phyloP scores from a whole-genome alignment of 2,888 invertebrate genomes.

The Agrochola lota region DNA sequence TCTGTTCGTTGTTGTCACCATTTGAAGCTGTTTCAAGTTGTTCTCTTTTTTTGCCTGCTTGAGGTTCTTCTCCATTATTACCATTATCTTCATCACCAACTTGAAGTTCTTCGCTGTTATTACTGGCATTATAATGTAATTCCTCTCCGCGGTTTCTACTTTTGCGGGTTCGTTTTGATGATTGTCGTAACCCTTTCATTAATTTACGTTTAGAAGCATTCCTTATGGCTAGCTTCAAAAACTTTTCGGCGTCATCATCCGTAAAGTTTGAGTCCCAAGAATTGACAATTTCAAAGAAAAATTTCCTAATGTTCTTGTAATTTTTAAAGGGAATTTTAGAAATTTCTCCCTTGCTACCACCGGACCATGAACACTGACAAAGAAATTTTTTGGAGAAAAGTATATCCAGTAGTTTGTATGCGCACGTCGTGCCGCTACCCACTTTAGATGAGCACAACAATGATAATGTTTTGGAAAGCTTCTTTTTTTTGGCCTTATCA shows the following conservation, averaged over 20 bases:
- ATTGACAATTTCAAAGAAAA: constrained; percentile 34
- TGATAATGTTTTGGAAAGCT: constrained; percentile 19
- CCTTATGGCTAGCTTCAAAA: constrained; percentile 24
- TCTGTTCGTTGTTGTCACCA: constrained; percentile 28
- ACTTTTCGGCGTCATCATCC: constrained; percentile 24
- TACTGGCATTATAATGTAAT: constrained; percentile 24
- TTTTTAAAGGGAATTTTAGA: constrained; percentile 35
- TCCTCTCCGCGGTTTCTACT: constrained; percentile 22
- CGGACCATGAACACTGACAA: constrained; percentile 40
- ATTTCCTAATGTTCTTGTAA: constrained; percentile 17
- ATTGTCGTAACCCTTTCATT: constrained; percentile 38
- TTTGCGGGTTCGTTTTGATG: constrained; percentile 27
- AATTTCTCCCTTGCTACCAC: constrained; percentile 36
- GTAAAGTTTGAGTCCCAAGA: constrained; percentile 26
- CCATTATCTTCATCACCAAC: constrained; percentile 26
- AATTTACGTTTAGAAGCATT: constrained; percentile 26
- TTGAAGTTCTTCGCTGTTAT: constrained; percentile 26
- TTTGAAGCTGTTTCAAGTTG: constrained; percentile 20
- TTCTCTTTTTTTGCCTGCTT: constrained; percentile 30
- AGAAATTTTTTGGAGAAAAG: constrained; percentile 29
- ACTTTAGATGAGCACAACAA: constrained; percentile 29
- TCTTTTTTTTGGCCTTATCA: constrained; percentile 29
- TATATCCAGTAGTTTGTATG: constrained; percentile 30
- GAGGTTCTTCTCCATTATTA: constrained; percentile 31
- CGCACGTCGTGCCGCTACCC: constrained; percentile 25